Percentiles rank a stretch among this genome's conserved stretches.
Evolutionary conservation across 2,888 invertebrate species (phyloP).

Genomic region (Philhelius pedissequus): DNA sequence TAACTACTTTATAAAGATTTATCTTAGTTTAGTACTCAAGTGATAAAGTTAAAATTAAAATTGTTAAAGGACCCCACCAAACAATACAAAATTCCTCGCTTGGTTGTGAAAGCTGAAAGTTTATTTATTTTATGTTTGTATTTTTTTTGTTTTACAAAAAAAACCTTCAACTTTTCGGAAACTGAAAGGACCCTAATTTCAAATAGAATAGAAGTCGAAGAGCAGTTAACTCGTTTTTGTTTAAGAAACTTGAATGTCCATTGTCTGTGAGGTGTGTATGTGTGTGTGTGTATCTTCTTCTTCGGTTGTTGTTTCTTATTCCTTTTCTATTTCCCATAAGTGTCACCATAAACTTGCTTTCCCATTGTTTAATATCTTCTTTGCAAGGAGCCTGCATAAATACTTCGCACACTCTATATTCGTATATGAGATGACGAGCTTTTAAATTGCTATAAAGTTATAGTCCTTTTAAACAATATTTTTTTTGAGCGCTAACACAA

Average conservation of each 20-base stretch:
- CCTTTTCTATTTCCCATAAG: background rate
- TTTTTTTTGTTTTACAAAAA: background rate
- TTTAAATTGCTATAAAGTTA: slow-evolving; percentile 36
- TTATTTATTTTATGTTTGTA: background rate
- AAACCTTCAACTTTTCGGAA: background rate
- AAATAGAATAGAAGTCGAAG: background rate
- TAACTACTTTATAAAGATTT: background rate
- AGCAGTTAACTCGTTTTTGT: background rate
- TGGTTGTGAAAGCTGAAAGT: background rate
- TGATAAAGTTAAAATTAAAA: slow-evolving; percentile 19
- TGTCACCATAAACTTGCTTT: slow-evolving; percentile 20
- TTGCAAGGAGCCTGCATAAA: slow-evolving; percentile 41
- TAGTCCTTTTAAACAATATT: background rate
- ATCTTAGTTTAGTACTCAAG: background rate
- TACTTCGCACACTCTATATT: slow-evolving; percentile 32
- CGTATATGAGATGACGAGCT: slow-evolving; percentile 38
- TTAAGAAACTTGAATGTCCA: slow-evolving; percentile 1
- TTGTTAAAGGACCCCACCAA: background rate
- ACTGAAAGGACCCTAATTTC: background rate
- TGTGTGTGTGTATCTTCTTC: background rate
- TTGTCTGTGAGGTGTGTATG: background rate
- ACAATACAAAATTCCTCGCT: background rate
- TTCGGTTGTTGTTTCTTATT: background rate
- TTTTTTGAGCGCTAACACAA: background rate
- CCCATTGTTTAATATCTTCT: slow-evolving; percentile 35